A percentile compares a stretch with the other conserved stretches of the same genome.
Conservation (phyloP, 2,888 invertebrate genomes). For the Scaptomyza tumidula region DNA sequence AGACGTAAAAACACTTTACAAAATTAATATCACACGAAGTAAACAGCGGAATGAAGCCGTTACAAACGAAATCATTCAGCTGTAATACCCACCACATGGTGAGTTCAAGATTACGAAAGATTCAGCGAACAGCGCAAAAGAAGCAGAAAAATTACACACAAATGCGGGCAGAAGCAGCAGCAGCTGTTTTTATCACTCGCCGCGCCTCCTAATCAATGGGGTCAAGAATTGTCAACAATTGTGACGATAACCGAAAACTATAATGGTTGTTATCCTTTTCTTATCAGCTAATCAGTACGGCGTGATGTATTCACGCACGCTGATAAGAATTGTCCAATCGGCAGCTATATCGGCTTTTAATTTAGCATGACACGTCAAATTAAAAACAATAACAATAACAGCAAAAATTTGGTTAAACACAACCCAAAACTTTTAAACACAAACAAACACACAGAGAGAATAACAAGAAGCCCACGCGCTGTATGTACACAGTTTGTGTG, state of each 20-base stretch:
- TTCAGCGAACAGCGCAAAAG: not conserved
- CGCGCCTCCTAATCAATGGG: conserved; percentile 21
- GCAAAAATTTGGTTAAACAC: conserved; percentile 20
- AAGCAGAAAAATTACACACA: not conserved
- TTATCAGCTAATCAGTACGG: conserved; percentile 20
- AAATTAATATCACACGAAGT: not conserved
- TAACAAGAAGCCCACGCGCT: conserved; percentile 11
- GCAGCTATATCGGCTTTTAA: not conserved
- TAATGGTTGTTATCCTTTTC: not conserved
- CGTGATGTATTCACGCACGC: conserved; percentile 1
- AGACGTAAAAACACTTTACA: not conserved
- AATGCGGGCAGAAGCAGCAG: conserved; percentile 11
- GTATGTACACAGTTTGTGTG: conserved; percentile 12
- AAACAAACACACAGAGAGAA: conserved; percentile 14
- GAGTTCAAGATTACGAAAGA: conserved; percentile 11
- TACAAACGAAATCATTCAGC: conserved; percentile 5
- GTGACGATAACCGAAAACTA: not conserved
- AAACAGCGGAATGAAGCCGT: not conserved
- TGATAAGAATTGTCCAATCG: conserved; percentile 25
- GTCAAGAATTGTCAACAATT: conserved; percentile 19
- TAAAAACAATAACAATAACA: conserved; percentile 14
- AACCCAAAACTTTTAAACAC: conserved; percentile 15
- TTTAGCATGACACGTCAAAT: conserved; percentile 15
- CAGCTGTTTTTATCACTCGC: conserved; percentile 34
- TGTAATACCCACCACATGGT: not conserved